A percentile compares a stretch with the other conserved stretches of the same genome.
These are phyloP conservation scores for Sceloporus tristichus DNA, from an alignment of 2,113 vertebrate genomes.

Conservation along the genomic window DNA sequence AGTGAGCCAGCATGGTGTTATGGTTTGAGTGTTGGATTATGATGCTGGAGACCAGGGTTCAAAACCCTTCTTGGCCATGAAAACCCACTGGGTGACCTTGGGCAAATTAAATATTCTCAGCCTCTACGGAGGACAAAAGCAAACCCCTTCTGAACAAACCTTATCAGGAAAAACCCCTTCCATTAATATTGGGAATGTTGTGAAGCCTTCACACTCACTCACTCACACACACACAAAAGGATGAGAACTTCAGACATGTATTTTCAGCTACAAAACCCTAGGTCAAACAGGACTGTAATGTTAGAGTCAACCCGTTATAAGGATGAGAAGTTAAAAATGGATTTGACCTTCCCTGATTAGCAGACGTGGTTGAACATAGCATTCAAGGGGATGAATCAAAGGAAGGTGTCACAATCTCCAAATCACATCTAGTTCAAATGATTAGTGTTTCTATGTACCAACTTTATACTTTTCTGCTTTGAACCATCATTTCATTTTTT, in stretches of 20 bases:
- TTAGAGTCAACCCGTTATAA: background rate
- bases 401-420: background rate
- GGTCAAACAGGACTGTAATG: background rate
- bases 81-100: too few species aligned
- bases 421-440: background rate
- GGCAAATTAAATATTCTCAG: too few species aligned
- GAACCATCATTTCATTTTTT: background rate
- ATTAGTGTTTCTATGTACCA: background rate
- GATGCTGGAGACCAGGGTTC: too few species aligned
- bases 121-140: too few species aligned
- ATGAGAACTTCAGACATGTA: background rate
- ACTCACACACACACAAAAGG: too few species aligned
- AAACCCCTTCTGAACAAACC: too few species aligned
- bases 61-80: too few species aligned
- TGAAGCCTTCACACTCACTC: background rate
- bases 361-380: background rate
- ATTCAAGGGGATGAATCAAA: background rate
- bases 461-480: background rate
- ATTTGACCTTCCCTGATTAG: conserved; percentile 20
- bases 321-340: conserved; percentile 35
- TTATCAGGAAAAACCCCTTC: background rate
- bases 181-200: background rate
- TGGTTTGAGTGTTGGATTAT: too few species aligned
- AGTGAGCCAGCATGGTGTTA: background rate
- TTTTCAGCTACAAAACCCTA: conserved; percentile 23